Evolutionary conservation across 2,888 invertebrate genomes (phyloP).

Genomic region (Myopa tessellatipennis): DNA sequence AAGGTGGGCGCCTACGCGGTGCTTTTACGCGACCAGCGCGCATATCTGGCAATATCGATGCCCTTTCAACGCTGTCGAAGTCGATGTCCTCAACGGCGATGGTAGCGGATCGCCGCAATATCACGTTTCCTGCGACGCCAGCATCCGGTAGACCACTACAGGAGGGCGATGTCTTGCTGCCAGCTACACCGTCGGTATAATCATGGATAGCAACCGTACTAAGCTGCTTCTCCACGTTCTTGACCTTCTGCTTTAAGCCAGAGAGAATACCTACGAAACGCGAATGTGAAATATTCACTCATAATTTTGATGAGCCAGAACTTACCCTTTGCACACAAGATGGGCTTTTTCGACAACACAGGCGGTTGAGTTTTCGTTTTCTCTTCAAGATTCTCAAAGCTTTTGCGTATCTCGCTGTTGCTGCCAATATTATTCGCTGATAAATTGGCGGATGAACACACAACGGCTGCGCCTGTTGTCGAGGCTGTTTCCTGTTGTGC

Average conservation of each 20-base stretch:
- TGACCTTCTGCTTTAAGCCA: constrained; percentile 73
- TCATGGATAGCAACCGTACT: constrained; percentile 64
- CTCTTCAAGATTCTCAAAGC: constrained; percentile 67
- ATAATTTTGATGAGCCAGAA: not conserved
- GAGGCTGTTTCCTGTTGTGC: constrained; percentile 48
- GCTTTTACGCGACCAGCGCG: constrained; percentile 73
- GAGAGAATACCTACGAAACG: constrained; percentile 70
- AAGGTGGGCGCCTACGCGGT: constrained; percentile 73
- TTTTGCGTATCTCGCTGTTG: constrained; percentile 62
- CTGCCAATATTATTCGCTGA: constrained; percentile 30
- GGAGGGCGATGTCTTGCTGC: constrained; percentile 66
- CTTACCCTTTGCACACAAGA: constrained; percentile 73
- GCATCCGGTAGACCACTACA: constrained; percentile 53
- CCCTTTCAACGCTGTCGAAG: constrained; percentile 77
- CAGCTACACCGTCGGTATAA: constrained; percentile 69
- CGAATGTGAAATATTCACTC: not conserved
- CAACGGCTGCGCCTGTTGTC: constrained; percentile 46
- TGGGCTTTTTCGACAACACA: constrained; percentile 73
- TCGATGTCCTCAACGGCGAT: constrained; percentile 65
- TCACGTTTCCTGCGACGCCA: constrained; percentile 55
- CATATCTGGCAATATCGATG: constrained; percentile 74
- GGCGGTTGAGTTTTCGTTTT: constrained; percentile 68
- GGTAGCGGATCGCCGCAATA: constrained; percentile 60
- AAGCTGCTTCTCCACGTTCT: constrained; percentile 71
- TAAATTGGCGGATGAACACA: constrained; percentile 43